Evolutionary conservation across 1,140 invertebrate genomes (phyloP), one percentile per base, ranked within the genome.

Genomic region (Heterodera carotae): DNA sequence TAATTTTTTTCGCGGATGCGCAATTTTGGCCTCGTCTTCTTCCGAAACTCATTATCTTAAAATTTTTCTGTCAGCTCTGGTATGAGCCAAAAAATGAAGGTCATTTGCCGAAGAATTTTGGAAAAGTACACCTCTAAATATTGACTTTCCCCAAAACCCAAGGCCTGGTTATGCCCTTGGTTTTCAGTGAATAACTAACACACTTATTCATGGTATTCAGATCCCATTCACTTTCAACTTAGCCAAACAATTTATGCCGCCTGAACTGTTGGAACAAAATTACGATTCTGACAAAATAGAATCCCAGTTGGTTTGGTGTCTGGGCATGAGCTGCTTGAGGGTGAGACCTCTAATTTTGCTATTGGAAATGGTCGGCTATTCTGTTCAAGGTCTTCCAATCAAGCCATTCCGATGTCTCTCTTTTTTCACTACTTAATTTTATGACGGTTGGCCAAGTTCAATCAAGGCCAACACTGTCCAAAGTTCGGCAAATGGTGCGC

Each of bases 371-470:
- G 31, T 43, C 29, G 22, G 4, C 31, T n/a, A 25, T 70, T 68
- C 7, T 8, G 18, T 75, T 75, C 34, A 15, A 76, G 33, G 59
- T 62, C 43, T 31, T 43, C 36, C 27, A 31, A 0, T 56, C 68
- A 22, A 66, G 62, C 53, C 78, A 71, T 68, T 25, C 73, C 22
- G 81, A 82, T 75, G 79, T 81, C 5, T 67, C 70, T 5, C 48
- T 82, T 10, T 73, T 74, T 72, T 82, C 81, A 18, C 33, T 82
- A 18, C 53, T 82, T 2, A 82, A 82, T 53, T 64, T 82, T 3
- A 84, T 82, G 82, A 82, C 82, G 25, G 82, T 84, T 33, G 59
- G 33, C 18, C 74, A 82, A 59, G 64, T 82, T 22, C 62, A 56
- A 25, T 82, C 82, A 8, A 67, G 81, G 25, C 81, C 81, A 7